A percentile compares a stretch with the other conserved stretches of the same genome.
phyloP scores from a whole-genome alignment of 2,888 invertebrate genomes.

The Eristalis tenax region DNA sequence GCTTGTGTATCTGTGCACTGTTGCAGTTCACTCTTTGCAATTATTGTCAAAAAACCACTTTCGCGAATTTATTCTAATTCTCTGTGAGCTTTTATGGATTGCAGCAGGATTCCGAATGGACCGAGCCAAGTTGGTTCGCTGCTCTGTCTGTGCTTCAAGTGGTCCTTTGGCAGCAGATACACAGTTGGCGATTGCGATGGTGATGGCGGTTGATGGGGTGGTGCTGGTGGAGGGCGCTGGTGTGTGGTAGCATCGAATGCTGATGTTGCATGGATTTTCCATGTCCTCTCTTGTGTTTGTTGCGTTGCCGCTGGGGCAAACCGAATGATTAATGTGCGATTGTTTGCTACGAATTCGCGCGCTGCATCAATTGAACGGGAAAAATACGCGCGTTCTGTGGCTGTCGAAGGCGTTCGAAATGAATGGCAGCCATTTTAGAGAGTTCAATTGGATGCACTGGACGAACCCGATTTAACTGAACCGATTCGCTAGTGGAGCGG shows the following conservation, averaged over 20 bases:
- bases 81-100: slow-evolving; percentile 69
- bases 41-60: slow-evolving; percentile 72
- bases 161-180: slow-evolving; percentile 30
- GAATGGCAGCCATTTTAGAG: slow-evolving; percentile 68
- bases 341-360: slow-evolving; percentile 71
- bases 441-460: slow-evolving; percentile 70
- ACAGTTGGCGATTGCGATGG: neutral
- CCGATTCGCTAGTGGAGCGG: neutral
- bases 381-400: slow-evolving; percentile 71
- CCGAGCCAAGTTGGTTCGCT: slow-evolving; percentile 17
- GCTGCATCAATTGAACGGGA: slow-evolving; percentile 68
- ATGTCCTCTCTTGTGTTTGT: slow-evolving; percentile 62
- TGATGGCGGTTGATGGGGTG: neutral
- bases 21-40: slow-evolving; percentile 69
- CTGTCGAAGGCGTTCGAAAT: slow-evolving; percentile 71
- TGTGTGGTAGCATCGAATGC: neutral
- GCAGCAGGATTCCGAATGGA: slow-evolving; percentile 42
- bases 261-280: slow-evolving; percentile 62
- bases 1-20: slow-evolving; percentile 25
- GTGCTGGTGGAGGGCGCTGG: no score
- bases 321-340: slow-evolving; percentile 72
- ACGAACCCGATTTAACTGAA: slow-evolving; percentile 47
- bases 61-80: slow-evolving; percentile 72
- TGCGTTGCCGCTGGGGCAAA: slow-evolving; percentile 54
- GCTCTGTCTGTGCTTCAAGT: slow-evolving; percentile 21